Evolutionary conservation across 2,113 vertebrate genomes (phyloP), one percentile per base, ranked within the genome.

Genomic region (Trinectes maculatus): DNA sequence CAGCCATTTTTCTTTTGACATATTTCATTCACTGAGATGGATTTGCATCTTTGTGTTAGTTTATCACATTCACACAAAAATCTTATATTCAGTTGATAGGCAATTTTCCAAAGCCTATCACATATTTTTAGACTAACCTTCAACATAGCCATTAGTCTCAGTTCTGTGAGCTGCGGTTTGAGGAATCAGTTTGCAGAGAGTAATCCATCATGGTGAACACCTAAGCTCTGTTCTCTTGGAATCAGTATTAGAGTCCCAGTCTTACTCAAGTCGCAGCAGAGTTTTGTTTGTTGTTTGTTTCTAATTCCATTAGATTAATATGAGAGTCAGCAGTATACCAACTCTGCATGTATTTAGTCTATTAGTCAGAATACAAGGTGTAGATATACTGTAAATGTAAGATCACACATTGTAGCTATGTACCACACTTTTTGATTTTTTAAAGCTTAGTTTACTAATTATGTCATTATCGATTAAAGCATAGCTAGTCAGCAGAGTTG

Each of bases 241-340:
- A 54, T 37, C 19, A 37, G 31, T 24, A 22, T 9, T 46, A 33
- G 29, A 34, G n/a, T 26, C 10, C 10, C 12, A 12, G 10, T n/a
- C 6, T 64, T 25, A 31, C 43, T 52, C 22, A 16, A 51, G 3
- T 29, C n/a, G 21, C 46, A 22, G 34, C 25, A 52, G 25, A 65
- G 28, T 3, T 66, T 37, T n/a, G n/a, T n/a, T n/a, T n/a, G n/a
- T 31, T 42, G 15, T 54, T 66, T 44, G 16, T 33, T 33, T 18
- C 18, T 8, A 48, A 48, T 48, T 7, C 8, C 46, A 48, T 28
- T 28, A n/a, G 15, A 25, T 47, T 25, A 1, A 24, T 44, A 43
- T 48, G 2, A 25, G 43, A 22, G 21, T 2, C 24, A 25, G 22
- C 24, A 25, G 2, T 24, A 42, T 10, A 19, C 40, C 19, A 16